A percentile compares a stretch with the other conserved stretches of the same genome.
These are phyloP conservation scores for Conchocele bisecta DNA, from an alignment of 2,888 invertebrate species.

Conservation along the genomic window DNA sequence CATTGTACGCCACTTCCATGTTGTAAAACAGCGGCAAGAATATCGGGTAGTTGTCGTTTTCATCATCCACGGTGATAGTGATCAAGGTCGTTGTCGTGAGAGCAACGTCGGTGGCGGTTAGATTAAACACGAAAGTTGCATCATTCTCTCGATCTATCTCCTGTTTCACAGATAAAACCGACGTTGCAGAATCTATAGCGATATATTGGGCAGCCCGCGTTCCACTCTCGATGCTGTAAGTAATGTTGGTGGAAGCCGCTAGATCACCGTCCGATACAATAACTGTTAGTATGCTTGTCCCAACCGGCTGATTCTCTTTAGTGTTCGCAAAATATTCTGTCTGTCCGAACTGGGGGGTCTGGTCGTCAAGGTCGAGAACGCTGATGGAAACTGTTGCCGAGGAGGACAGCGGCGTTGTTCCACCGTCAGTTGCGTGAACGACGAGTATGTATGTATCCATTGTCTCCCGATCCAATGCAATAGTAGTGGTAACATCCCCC, in stretches of 20 bases:
- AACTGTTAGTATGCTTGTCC: constrained; percentile 64
- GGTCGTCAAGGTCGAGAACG: constrained; percentile 74
- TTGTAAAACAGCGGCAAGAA: constrained; percentile 70
- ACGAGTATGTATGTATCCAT: constrained; percentile 56
- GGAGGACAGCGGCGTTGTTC: constrained; percentile 58
- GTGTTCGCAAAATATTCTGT: constrained; percentile 57
- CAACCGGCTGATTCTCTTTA: constrained; percentile 63
- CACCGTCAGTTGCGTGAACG: constrained; percentile 67
- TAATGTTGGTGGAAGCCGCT: constrained; percentile 64
- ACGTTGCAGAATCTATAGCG: constrained; percentile 54
- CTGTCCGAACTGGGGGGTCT: constrained; percentile 66
- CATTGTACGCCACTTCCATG: constrained; percentile 70
- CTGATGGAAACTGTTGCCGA: constrained; percentile 65
- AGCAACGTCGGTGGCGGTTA: constrained; percentile 95
- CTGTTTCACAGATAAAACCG: constrained; percentile 57
- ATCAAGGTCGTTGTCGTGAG: constrained; percentile 91
- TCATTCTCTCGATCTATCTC: constrained; percentile 70
- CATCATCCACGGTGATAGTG: constrained; percentile 66
- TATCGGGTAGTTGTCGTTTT: constrained; percentile 72
- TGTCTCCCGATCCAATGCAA: constrained; percentile 64
- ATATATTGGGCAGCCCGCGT: constrained; percentile 60
- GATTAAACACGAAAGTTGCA: constrained; percentile 56
- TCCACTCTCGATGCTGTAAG: constrained; percentile 63
- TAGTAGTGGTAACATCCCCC: constrained; percentile 56
- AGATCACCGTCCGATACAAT: constrained; percentile 67